Evolutionary conservation across 1,140 invertebrate species (phyloP), one percentile per base, ranked within the genome.

Genomic region (Metopolophium dirhodum): DNA sequence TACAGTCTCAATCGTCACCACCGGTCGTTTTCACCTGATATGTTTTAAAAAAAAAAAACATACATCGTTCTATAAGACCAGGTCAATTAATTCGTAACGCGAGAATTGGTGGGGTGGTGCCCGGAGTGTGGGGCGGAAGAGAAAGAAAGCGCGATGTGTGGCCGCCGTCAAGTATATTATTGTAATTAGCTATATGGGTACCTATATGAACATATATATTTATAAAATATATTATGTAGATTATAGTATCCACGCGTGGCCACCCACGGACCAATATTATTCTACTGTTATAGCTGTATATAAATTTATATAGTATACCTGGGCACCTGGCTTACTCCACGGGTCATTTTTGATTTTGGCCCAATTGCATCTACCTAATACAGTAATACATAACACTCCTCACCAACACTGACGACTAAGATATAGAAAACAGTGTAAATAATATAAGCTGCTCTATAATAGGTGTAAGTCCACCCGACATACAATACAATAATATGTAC

Each of bases 201-300:
- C n/a, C 14, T 85, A 45, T 30, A 41, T 37, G 30, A 14, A 54
- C 30, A 77, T 77, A 18, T 77, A 77, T 77, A 77, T 77, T 77
- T 35, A 54, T 77, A 18, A 77, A 77, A 77, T 77, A 77, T 77
- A 77, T 77, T 77, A 77, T 77, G 61, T 77, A 77, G 30, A 77
- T 57, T 26, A 54, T 89, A 37, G 30, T 51, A 82, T n/a, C n/a
- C 18, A 30, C 47, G 91, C 18, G 14, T 35, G 91, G 91, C 91
- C 91, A 92, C 91, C 91, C 91, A 92, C 91, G 77, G 91, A 82
- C 68, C n/a, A 77, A 77, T 77, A 77, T 77, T 77, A 14, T 77
- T n/a, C 14, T 35, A 77, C n/a, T n/a, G 14, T 77, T 77, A 77
- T n/a, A 77, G 30, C 11, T 35, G 3, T 77, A n/a, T n/a, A n/a